Base-by-base conservation (phyloP, 2,888 invertebrate species). In the Hipparchia semele region DNA sequence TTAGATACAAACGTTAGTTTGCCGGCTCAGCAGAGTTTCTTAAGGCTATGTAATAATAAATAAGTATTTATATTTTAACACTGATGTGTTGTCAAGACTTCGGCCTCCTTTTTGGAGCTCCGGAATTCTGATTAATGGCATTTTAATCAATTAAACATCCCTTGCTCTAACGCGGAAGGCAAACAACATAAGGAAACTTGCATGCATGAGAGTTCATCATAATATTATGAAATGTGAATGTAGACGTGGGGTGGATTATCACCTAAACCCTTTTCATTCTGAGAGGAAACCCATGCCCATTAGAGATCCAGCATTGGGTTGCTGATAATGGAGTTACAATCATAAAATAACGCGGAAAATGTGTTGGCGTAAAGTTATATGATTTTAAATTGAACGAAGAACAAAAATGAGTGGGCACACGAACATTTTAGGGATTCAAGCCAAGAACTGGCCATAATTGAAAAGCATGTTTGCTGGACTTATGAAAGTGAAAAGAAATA, bases 401-500 rank as follows among this genome's bases (percentile, higher is more conserved):
- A 13, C 49, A 13, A 82, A 75, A 80, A 78, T 80, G 83, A 83
- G 86, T 87, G 89, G 87, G 89, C 86, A 80, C 81, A 82, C 84
- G 86, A 86, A 87, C 86, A 77, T 80, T 45, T 79, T 81, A 85
- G 84, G 83, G 86, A 83, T 86, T 83, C 72, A 80, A 83, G 84
- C 83, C 86, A 87, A 87, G 80, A 82, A 82, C 72, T 78, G 73
- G 71, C 78, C 81, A 82, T 85, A 86, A 89, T 86, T 87, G 84
- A 84, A 87, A 83, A 85, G 84, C 85, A 86, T 83, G 85, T 84
- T 78, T 83, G 77, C 78, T 80, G 80, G 83, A 80, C 81, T 84
- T 82, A 84, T 85, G 84, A 88, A 87, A 89, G 86, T 85, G 83
- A 87, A 84, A 88, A 89, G 84, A 82, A 87, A 62, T 84, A 90